Conservation (phyloP, 2,797 vertebrate species). For the Sebastes trivittatus region DNA sequence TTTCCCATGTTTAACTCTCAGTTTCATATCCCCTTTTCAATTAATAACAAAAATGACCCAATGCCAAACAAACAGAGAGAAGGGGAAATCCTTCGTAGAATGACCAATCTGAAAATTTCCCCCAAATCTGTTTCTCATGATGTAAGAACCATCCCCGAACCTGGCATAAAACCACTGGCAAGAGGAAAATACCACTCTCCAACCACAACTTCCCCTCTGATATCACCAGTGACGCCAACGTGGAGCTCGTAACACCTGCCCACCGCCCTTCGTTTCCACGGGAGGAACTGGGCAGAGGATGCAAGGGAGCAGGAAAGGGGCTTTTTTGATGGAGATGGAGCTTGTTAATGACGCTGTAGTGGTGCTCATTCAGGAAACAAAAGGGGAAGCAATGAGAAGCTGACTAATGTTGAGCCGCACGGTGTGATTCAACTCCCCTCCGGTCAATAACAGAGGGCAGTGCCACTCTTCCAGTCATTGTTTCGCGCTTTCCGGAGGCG, state of each 20-base stretch:
- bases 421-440: conserved; percentile 49
- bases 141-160: conserved; percentile 9
- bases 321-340: conserved; percentile 8
- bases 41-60: neutral
- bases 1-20: neutral
- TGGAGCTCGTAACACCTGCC: conserved; percentile 22
- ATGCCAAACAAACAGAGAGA: neutral
- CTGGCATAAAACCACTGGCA: neutral
- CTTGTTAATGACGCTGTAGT: neutral
- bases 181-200: conserved; percentile 4
- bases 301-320: neutral
- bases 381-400: conserved; percentile 50
- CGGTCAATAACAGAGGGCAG: conserved; percentile 19
- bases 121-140: neutral
- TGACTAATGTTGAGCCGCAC: conserved; percentile 37
- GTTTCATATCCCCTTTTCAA: neutral
- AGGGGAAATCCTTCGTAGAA: neutral
- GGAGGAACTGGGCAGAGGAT: neutral
- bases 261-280: neutral
- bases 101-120: conserved; percentile 28
- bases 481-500: conserved; percentile 62
- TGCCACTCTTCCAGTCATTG: conserved; percentile 70
- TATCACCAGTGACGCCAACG: conserved; percentile 44
- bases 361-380: conserved; percentile 27
- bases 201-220: conserved; percentile 49